Conservation (phyloP, 2,888 invertebrate species). For the Zygaena filipendulae region DNA sequence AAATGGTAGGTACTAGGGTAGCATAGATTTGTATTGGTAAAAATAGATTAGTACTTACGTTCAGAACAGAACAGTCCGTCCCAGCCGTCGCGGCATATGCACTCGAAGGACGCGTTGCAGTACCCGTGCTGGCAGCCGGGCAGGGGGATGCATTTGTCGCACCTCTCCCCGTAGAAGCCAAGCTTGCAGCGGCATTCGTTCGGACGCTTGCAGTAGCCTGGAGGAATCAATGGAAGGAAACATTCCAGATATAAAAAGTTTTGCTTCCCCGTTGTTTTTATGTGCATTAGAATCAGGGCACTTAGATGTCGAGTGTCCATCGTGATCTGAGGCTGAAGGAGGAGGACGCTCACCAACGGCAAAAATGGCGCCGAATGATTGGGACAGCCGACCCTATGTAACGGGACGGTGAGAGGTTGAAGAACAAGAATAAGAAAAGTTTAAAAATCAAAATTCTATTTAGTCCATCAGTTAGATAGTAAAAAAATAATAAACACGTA, state of each 20-base stretch:
- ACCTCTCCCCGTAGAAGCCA: constrained; percentile 86
- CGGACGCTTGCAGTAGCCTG: constrained; percentile 87
- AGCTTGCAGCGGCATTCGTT: constrained; percentile 91
- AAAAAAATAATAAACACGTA: too few species aligned
- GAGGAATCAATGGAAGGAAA: constrained; percentile 2
- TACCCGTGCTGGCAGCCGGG: constrained; percentile 89
- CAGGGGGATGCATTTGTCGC: constrained; percentile 86
- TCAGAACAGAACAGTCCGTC: constrained; percentile 90
- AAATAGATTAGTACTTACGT: constrained; percentile 66
- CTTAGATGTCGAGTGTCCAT: too few species aligned
- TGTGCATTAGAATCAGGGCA: too few species aligned
- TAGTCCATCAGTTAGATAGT: too few species aligned
- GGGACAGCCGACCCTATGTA: too few species aligned
- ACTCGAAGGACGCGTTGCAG: constrained; percentile 89
- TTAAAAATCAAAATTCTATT: too few species aligned
- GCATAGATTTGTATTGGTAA: too few species aligned
- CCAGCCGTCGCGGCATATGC: constrained; percentile 87
- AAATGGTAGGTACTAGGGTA: too few species aligned
- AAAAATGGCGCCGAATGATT: too few species aligned
- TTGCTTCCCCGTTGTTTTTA: constrained; percentile 13
- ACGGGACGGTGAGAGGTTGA: constrained; percentile 4
- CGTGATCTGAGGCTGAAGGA: too few species aligned
- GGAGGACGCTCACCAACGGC: too few species aligned
- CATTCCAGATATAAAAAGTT: constrained; percentile 1
- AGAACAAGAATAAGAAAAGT: too few species aligned